phyloP scores from a whole-genome alignment of 2,888 invertebrate species.

The Erebia ligea region DNA sequence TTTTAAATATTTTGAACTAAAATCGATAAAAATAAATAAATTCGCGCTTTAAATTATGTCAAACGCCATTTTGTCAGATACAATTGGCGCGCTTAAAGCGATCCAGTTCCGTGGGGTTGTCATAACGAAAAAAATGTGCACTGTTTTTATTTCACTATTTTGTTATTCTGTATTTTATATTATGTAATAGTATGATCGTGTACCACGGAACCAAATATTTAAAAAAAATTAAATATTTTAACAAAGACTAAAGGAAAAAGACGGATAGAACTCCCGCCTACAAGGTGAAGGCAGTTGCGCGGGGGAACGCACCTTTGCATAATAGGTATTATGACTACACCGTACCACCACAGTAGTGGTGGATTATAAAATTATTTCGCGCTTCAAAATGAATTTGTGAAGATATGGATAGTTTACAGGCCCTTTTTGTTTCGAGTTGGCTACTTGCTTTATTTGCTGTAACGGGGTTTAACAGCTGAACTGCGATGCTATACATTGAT shows the following conservation, averaged over 20 bases:
- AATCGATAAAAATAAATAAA: not conserved
- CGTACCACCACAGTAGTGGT: too few relatives aligned
- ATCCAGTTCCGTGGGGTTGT: slow-evolving; percentile 35
- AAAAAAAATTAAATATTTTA: slow-evolving; percentile 20
- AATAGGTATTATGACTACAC: too few relatives aligned
- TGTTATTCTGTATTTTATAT: slow-evolving; percentile 42
- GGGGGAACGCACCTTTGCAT: too few relatives aligned
- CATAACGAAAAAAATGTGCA: slow-evolving; percentile 24
- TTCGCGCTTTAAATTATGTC: slow-evolving; percentile 13
- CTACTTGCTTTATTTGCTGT: not conserved
- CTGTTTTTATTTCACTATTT: slow-evolving; percentile 40
- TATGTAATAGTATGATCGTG: slow-evolving; percentile 32
- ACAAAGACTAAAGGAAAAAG: slow-evolving; percentile 17
- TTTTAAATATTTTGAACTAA: not conserved
- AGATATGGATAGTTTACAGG: not conserved
- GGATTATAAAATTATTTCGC: not conserved
- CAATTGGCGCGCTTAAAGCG: slow-evolving; percentile 37
- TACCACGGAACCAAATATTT: slow-evolving; percentile 50
- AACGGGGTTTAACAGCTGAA: not conserved
- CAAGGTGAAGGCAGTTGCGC: not conserved
- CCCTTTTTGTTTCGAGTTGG: not conserved
- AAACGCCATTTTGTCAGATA: slow-evolving; percentile 36
- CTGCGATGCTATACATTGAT: too few relatives aligned
- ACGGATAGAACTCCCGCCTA: not conserved
- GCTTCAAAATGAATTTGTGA: not conserved